These are phyloP conservation scores for Torymus texanus DNA, from an alignment of 2,888 invertebrate genomes.

Conservation along the genomic window DNA sequence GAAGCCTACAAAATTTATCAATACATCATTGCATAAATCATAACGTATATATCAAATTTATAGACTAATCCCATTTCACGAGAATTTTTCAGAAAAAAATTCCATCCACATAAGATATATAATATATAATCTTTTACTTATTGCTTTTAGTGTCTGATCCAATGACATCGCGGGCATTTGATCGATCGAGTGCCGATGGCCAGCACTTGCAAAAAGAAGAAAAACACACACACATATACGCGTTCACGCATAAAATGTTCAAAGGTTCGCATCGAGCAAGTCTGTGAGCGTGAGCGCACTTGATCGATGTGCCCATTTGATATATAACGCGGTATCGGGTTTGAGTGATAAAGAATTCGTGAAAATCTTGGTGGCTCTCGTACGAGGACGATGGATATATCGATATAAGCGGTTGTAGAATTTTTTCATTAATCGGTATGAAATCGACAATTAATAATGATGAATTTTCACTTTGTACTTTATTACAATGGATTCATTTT, in stretches of 20 bases:
- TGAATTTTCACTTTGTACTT: too few relatives aligned
- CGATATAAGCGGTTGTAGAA: background rate
- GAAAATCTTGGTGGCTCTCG: slow-evolving; percentile 16
- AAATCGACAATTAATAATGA: too few relatives aligned
- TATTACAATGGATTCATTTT: too few relatives aligned
- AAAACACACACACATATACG: background rate
- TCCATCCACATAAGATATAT: too few relatives aligned
- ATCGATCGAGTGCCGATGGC: slow-evolving; percentile 60
- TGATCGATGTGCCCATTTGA: slow-evolving; percentile 64
- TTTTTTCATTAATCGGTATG: background rate
- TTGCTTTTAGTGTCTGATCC: too few relatives aligned
- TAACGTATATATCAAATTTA: too few relatives aligned
- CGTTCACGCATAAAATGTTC: slow-evolving; percentile 5
- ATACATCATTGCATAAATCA: too few relatives aligned
- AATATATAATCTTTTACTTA: too few relatives aligned
- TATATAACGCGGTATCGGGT: background rate
- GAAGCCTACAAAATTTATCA: too few relatives aligned
- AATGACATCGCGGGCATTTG: slow-evolving; percentile 49
- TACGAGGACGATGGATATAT: slow-evolving; percentile 9
- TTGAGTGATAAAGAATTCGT: slow-evolving; percentile 30
- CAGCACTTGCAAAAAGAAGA: slow-evolving; percentile 11
- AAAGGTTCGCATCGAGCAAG: background rate
- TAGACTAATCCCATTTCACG: too few relatives aligned
- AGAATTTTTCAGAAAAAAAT: too few relatives aligned
- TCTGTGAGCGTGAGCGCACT: slow-evolving; percentile 43